A percentile compares a stretch with the other conserved stretches of the same genome.
Evolutionary conservation across 2,113 vertebrate genomes (phyloP).

Genomic region (Nothobranchius furzeri): DNA sequence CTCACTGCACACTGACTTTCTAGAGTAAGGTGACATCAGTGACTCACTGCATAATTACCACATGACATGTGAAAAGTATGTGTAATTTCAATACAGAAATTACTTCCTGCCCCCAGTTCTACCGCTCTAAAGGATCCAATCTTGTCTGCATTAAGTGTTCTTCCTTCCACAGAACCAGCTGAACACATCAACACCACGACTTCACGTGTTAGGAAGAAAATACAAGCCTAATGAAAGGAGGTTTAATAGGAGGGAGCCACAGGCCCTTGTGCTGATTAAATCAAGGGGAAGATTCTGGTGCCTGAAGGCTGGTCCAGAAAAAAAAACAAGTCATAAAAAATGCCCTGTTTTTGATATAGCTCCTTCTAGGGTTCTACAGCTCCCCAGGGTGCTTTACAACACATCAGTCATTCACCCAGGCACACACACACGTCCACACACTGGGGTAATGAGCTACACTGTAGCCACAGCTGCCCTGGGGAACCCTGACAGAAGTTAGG

Average conservation of each 20-base stretch:
- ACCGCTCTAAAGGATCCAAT: conserved; percentile 62
- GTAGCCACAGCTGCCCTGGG: no score
- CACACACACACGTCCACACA: no score
- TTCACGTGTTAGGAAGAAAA: conserved; percentile 60
- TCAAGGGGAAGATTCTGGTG: conserved; percentile 62
- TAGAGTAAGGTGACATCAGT: conserved; percentile 48
- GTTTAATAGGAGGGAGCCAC: conserved; percentile 70
- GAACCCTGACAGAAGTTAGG: no score
- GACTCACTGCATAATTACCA: conserved; percentile 60
- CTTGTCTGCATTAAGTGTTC: conserved; percentile 60
- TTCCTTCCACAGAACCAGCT: conserved; percentile 68
- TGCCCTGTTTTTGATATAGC: no score
- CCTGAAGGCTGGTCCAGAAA: conserved; percentile 54
- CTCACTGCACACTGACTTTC: conserved; percentile 15
- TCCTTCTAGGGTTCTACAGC: no score
- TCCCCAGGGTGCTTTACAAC: no score
- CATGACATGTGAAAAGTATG: conserved; percentile 61
- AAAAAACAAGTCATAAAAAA: no score
- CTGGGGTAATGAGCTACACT: no score
- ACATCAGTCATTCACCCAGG: no score
- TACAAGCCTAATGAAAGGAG: conserved; percentile 74
- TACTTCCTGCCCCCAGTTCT: conserved; percentile 59
- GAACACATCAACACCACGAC: conserved; percentile 70
- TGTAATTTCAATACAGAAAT: conserved; percentile 68
- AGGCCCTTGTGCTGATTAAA: conserved; percentile 69